Base-by-base conservation (phyloP, 2,888 invertebrate species). In the Lysandra coridon region DNA sequence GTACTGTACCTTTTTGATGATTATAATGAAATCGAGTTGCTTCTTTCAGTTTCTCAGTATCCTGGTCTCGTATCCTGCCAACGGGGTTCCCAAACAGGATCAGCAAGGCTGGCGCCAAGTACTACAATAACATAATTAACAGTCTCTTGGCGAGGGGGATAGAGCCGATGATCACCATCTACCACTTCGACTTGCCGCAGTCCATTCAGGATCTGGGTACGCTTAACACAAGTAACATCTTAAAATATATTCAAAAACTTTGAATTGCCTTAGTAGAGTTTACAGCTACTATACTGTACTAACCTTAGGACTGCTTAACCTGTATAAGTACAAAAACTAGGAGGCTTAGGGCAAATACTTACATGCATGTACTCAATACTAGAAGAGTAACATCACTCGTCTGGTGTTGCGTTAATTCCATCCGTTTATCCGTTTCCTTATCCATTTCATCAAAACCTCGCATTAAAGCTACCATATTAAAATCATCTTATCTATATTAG, bases 81-180 rank as follows among this genome's bases (percentile, higher is more conserved):
- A 93, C 90, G 12, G 97, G 96, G 14, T 92, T 94, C 80, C 86
- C 92, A 33, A 94, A 95, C 82, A 85, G 91, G 12, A 89, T 97
- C 23, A 97, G 96, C 86, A 89, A 93, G 78, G 95, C 95, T 2
- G 97, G 97, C 14, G 91, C 96, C n/a, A 88, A 93, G n/a, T 97
- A 97, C 88, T 98, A 98, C 88, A 96, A 96, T 83, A 91, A 95
- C 79, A 86, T 98, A 64, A 96, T 97, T 57, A 91, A 97, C 85
- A 96, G 95, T 78, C 90, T 97, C 14, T 82, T 96, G 33, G 89
- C 84, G 23, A 94, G 95, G 76, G 95, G 94, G 10, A 96, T 97
- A 77, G 91, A 95, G 69, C 96, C 97, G 0, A 87, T 95, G 83
- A 90, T 95, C 0, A 96, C 96, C 0, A 87, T 96, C 14, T 95